Base-by-base conservation (phyloP, 1,140 invertebrate genomes). In the Pollicipes pollicipes region DNA sequence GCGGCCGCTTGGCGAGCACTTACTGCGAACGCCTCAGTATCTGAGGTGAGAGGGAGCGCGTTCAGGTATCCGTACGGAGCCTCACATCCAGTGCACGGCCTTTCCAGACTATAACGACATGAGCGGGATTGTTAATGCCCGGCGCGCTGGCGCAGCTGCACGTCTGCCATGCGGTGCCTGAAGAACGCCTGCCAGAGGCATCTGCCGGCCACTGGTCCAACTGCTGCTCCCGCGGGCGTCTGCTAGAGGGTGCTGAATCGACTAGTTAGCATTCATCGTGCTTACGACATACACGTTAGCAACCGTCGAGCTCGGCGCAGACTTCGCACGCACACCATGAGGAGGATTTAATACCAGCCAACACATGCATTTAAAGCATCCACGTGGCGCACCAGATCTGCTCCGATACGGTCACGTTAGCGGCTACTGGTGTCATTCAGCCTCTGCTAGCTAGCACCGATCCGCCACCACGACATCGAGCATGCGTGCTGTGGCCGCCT, bases 1-100 rank as follows among this genome's bases (percentile, higher is more conserved):
- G n/a, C n/a, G n/a, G n/a, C n/a, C n/a, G n/a, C n/a, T n/a, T n/a
- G n/a, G n/a, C n/a, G n/a, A n/a, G n/a, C 27, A 76, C 75, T 74
- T 72, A 75, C 75, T 69, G 73, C 74, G 74, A 76, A 76, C n/a
- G 68, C 75, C 72, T 80, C 78, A 4, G 93, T 93, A 78, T 97
- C 86, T 72, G 84, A 85, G 77, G 88, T 93, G 64, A 98, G 84
- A 69, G 84, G 84, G 87, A 98, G 93, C 77, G 93, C 88, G 82
- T 98, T 91, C 76, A 86, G 87, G 82, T 89, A 98, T 73, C 94
- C 93, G 78, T 98, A 98, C 26, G 96, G 93, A 72, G 91, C 86
- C 69, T 88, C 91, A 84, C 95, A 97, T 30, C 84, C 84, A 64
- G 83, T 79, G 78, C 95, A 96, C 45, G 92, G 92, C 72, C 86